Conservation (phyloP, 1,140 invertebrate genomes). For the Dendroctonus valens region DNA sequence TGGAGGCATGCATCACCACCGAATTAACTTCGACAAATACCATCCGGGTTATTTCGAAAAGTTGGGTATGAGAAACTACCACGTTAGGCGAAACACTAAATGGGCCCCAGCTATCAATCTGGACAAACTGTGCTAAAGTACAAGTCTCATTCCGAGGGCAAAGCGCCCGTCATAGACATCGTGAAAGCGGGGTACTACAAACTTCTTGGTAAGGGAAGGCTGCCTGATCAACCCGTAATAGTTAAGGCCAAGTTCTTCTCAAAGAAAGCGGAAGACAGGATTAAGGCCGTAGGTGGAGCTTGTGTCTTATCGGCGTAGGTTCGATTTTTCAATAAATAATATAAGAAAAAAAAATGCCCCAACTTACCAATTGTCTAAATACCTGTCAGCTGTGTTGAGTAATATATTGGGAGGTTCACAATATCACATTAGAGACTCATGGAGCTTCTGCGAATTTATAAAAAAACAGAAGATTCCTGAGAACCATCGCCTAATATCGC, state of each 20-base stretch:
- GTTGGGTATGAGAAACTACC: conserved; percentile 99
- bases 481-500: too few species aligned
- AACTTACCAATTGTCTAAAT: too few species aligned
- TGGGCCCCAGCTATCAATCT: conserved; percentile 93
- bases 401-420: too few species aligned
- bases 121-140: conserved; percentile 90
- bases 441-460: too few species aligned
- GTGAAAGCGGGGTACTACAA: conserved; percentile 98
- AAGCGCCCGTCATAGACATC: conserved; percentile 97
- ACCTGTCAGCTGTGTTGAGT: too few species aligned
- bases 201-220: conserved; percentile 93
- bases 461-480: too few species aligned
- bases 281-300: conserved; percentile 93
- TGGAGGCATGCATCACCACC: conserved; percentile 98
- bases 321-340: conserved; percentile 21
- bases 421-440: too few species aligned
- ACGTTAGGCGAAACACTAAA: conserved; percentile 85
- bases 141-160: conserved; percentile 74
- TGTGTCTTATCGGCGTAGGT: conserved; percentile 92
- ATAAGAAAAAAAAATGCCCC: too few species aligned
- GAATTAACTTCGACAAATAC: conserved; percentile 99
- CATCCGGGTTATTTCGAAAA: conserved; percentile 99
- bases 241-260: conserved; percentile 99
- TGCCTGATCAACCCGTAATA: conserved; percentile 97
- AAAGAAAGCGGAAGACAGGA: conserved; percentile 94